Percentiles rank a stretch among this genome's conserved stretches.
Conservation (phyloP, 2,888 invertebrate genomes). For the Eristalis pertinax region DNA sequence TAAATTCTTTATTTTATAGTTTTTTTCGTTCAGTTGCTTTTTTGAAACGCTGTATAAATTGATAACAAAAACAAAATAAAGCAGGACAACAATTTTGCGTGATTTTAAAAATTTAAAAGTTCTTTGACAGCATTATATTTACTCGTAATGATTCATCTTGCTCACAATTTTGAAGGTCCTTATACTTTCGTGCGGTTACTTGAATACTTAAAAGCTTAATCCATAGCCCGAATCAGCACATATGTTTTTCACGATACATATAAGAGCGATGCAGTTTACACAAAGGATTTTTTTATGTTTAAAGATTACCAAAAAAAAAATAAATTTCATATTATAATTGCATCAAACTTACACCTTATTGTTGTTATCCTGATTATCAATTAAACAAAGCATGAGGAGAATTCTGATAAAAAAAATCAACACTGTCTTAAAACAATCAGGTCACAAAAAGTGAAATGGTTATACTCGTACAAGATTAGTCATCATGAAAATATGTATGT, state of each 20-base stretch:
- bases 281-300: slow-evolving; percentile 9
- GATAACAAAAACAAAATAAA: no score
- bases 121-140: no score
- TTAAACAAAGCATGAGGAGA: neutral
- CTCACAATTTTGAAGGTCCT: no score
- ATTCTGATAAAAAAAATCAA: neutral
- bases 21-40: neutral
- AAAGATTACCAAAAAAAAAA: neutral
- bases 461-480: neutral
- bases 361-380: slow-evolving; percentile 23
- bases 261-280: slow-evolving; percentile 49
- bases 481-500: neutral
- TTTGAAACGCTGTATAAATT: no score
- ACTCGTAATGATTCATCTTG: no score
- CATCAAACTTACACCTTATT: slow-evolving; percentile 33
- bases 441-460: neutral
- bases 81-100: no score
- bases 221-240: slow-evolving; percentile 10
- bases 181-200: no score
- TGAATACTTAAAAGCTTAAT: neutral
- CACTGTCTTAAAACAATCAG: neutral
- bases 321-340: neutral
- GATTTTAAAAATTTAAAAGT: no score
- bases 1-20: neutral
- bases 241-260: neutral